A percentile compares a stretch with the other conserved stretches of the same genome.
Evolutionary conservation across 2,888 invertebrate species (phyloP).

Genomic region (Spodoptera littoralis): DNA sequence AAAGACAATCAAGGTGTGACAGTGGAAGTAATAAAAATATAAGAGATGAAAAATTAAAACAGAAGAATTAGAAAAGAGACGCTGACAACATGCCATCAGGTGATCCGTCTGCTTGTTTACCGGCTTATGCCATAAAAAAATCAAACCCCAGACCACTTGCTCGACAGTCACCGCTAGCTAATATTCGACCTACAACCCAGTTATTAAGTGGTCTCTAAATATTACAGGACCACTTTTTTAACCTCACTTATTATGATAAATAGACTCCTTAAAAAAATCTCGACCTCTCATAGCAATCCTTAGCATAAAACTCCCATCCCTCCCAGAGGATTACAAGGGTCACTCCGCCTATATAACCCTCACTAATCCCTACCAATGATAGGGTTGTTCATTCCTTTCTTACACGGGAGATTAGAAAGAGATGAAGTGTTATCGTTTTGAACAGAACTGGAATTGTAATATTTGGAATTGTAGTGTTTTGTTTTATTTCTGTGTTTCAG

Average conservation of each 20-base stretch:
- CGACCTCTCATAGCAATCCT: constrained; percentile 36
- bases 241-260: constrained; percentile 25
- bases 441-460: constrained; percentile 27
- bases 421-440: constrained; percentile 41
- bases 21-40: too few relatives aligned
- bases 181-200: too few relatives aligned
- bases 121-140: too few relatives aligned
- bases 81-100: too few relatives aligned
- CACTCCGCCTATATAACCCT: constrained; percentile 44
- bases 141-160: too few relatives aligned
- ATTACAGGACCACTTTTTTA: background rate
- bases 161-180: too few relatives aligned
- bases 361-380: constrained; percentile 63
- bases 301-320: constrained; percentile 46
- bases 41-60: too few relatives aligned
- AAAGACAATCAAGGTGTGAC: too few relatives aligned
- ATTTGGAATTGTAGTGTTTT: constrained; percentile 12
- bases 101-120: too few relatives aligned
- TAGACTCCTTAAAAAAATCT: constrained; percentile 33
- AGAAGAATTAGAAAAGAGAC: too few relatives aligned
- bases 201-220: too few relatives aligned
- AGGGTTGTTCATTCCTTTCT: constrained; percentile 49
- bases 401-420: constrained; percentile 30
- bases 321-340: constrained; percentile 63
- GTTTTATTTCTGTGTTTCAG: constrained; percentile 22